A percentile compares a stretch with the other conserved stretches of the same genome.
Evolutionary conservation across 2,113 vertebrate genomes (phyloP).

Genomic region (Carettochelys insculpta): DNA sequence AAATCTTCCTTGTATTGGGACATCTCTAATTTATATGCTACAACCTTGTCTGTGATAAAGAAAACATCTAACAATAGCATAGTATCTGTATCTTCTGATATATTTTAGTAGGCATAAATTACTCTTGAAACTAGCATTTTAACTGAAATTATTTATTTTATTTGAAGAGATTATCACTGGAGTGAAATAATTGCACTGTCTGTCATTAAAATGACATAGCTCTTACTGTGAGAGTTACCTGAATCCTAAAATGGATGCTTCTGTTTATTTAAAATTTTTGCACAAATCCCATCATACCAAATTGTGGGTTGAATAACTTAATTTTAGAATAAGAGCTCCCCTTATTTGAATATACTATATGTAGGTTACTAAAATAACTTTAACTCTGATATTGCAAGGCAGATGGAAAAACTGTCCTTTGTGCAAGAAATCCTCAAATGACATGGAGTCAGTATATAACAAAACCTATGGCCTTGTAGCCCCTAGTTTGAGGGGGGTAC

Average conservation of each 20-base stretch:
- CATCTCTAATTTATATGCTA: too few relatives aligned
- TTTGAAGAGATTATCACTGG: background rate
- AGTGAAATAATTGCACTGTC: background rate
- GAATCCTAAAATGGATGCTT: background rate
- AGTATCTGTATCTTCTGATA: background rate
- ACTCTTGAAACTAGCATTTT: background rate
- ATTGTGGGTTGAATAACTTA: background rate
- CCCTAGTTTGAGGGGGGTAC: too few relatives aligned
- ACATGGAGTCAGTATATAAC: background rate
- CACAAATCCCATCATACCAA: background rate
- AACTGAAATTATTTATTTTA: conserved; percentile 23
- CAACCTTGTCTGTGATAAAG: background rate
- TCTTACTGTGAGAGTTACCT: background rate
- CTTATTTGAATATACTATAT: background rate
- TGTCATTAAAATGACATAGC: background rate
- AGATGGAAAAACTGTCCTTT: background rate
- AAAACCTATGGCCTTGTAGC: background rate
- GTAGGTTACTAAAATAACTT: background rate
- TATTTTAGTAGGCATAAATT: background rate
- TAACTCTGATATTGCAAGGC: background rate
- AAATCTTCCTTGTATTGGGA: too few relatives aligned
- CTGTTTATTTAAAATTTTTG: background rate
- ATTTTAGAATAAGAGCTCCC: background rate
- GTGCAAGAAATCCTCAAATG: background rate
- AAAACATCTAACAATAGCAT: background rate